These are phyloP conservation scores for Neoscelio sp. DNA, from an alignment of 2,888 invertebrate species.

Conservation along the genomic window DNA sequence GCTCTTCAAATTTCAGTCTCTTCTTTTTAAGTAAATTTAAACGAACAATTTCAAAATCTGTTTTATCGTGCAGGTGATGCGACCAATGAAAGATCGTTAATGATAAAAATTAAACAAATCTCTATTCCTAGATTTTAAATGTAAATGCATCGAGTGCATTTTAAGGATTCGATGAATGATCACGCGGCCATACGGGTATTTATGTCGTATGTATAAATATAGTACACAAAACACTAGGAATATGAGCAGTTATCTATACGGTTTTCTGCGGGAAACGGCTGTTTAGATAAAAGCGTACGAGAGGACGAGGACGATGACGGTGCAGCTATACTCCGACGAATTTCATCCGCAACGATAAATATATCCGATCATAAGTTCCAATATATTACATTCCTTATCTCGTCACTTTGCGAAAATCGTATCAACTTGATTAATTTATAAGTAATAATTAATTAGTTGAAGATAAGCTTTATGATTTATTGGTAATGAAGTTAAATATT, in stretches of 20 bases:
- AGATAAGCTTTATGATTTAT: slow-evolving; percentile 1
- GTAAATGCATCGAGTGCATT: too few species aligned
- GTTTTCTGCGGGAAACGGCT: slow-evolving; percentile 74
- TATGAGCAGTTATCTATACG: slow-evolving; percentile 64
- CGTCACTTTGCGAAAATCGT: slow-evolving; percentile 3
- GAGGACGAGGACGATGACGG: slow-evolving; percentile 73
- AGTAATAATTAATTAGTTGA: slow-evolving; percentile 14
- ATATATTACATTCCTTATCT: slow-evolving; percentile 46
- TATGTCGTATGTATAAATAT: slow-evolving; percentile 49
- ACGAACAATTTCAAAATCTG: too few species aligned
- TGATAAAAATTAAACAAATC: too few species aligned
- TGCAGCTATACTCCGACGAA: slow-evolving; percentile 71
- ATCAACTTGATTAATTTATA: slow-evolving; percentile 12
- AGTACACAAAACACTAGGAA: slow-evolving; percentile 56
- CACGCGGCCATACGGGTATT: slow-evolving; percentile 53
- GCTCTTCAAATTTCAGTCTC: slow-evolving; percentile 14
- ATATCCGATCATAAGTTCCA: slow-evolving; percentile 64
- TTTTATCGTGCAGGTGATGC: too few species aligned
- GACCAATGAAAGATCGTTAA: too few species aligned
- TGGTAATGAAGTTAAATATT: too few species aligned
- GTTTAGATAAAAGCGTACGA: slow-evolving; percentile 70
- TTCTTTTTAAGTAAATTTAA: slow-evolving; percentile 2
- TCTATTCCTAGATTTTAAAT: too few species aligned
- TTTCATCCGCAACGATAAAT: slow-evolving; percentile 63
- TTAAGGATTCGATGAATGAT: slow-evolving; percentile 29